Evolutionary conservation across 2,888 invertebrate genomes (phyloP), one percentile per base, ranked within the genome.

Genomic region (Meteorus cinctellus): DNA sequence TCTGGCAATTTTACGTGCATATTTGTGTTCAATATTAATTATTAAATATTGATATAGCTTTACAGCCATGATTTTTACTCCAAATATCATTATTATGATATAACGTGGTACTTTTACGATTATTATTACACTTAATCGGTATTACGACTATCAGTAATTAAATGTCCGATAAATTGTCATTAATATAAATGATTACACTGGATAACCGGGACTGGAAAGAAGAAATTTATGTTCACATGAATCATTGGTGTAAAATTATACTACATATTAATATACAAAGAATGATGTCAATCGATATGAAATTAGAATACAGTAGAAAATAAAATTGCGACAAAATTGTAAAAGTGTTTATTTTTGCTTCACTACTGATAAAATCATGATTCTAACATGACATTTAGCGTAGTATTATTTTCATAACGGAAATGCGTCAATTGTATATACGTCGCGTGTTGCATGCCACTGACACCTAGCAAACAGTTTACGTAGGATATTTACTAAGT

Each of bases 371-470:
- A 55, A 19, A 55, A 55, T 55, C 55, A 55, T 55, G 19, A 19
- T 19, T 55, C n/a, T 19, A 55, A 55, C 55, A 55, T 55, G 55
- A 55, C 55, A 55, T 55, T 55, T 55, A 55, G 10, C 19, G 8
- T n/a, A 24, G 55, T 55, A 55, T 55, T 55, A 55, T 55, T 55
- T 55, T 55, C 19, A 24, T 19, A 55, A 8, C 19, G 55, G 19
- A 55, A 55, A 55, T 55, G 55, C 55, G 55, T 55, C 55, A 19
- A 55, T 55, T 19, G 19, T 19, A n/a, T 48, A n/a, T 19, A 55
- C 19, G 55, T 55, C 24, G 55, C 55, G 55, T 55, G 55, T 55
- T 55, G 55, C 55, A 55, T 55, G 55, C 55, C 55, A 55, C 55
- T 55, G 55, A 55, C 55, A 55, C 55, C 55, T 55, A 19, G 24